A percentile compares a stretch with the other conserved stretches of the same genome.
Conservation (phyloP, 2,797 vertebrate species). For the Gymnodraco acuticeps region DNA sequence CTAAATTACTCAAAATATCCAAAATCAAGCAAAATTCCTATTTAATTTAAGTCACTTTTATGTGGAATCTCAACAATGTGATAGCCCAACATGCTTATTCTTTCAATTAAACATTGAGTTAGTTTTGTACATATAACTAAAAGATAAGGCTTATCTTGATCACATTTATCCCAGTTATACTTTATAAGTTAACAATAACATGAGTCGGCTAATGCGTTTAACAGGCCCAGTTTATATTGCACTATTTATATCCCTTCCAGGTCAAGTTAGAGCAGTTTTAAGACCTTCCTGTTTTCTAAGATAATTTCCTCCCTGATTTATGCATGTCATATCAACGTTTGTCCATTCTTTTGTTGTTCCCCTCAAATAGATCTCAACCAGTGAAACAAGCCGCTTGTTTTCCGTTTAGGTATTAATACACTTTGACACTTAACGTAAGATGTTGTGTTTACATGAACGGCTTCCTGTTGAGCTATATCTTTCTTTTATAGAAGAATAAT, state of each 20-base stretch:
- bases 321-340: conserved; percentile 50
- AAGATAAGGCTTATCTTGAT: conserved; percentile 12
- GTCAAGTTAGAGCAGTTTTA: conserved; percentile 59
- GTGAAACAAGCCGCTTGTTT: conserved; percentile 14
- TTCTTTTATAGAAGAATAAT: not conserved
- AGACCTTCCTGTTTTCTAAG: conserved; percentile 45
- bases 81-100: conserved; percentile 1
- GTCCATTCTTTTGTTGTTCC: conserved; percentile 3
- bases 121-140: conserved; percentile 30
- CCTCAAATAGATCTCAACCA: conserved; percentile 8
- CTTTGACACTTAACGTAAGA: conserved; percentile 35
- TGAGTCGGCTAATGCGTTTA: conserved; percentile 32
- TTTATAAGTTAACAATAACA: conserved; percentile 34
- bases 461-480: not conserved
- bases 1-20: no score
- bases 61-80: conserved; percentile 9
- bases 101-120: conserved; percentile 16
- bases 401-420: conserved; percentile 12
- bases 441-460: conserved; percentile 51
- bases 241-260: conserved; percentile 76
- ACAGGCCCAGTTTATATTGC: conserved; percentile 73
- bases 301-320: conserved; percentile 37
- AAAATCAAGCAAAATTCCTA: conserved; percentile 22
- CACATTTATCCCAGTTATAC: conserved; percentile 23
- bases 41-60: conserved; percentile 44